Evolutionary conservation across 2,888 invertebrate genomes (phyloP), one percentile per base, ranked within the genome.

Genomic region (Alitta virens): DNA sequence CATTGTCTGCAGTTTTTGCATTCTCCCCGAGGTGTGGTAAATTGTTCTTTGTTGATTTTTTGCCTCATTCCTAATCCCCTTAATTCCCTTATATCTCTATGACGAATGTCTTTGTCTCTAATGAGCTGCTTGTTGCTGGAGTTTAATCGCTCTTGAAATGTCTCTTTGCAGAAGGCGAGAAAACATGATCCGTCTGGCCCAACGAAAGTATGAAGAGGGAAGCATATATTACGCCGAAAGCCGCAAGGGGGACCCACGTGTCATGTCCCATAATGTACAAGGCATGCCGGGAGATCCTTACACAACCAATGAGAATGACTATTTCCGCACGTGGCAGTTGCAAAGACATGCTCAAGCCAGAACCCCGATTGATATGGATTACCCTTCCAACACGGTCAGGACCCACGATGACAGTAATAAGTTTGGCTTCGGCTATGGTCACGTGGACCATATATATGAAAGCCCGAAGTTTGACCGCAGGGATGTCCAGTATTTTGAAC

Each of bases 251-350:
- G 46, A 46, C n/a, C 46, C 46, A n/a, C 46, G 46, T 3, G 46
- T 46, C n/a, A 21, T 18, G 46, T 18, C 18, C 21, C 46, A 21
- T 7, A 21, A 21, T 18, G n/a, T 16, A 5, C 46, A n/a, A 7
- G 46, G 18, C 21, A n/a, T 46, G 21, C 46, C 46, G 9, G 40
- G 40, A 9, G 46, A 46, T 7, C 18, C 46, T n/a, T 46, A 18
- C 21, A n/a, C 21, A n/a, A 7, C 57, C 26, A 42, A 57, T 26
- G 57, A 57, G 57, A 57, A 57, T 49, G 57, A 57, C 50, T 57
- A 57, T 46, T 57, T 46, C 50, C 49, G 57, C 21, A 57, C 57
- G 23, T 57, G 57, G 57, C 57, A 57, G 57, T 27, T 57, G 49
- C 57, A 57, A 49, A 25, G 57, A 14, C 57, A 57, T 33, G 50